Base-by-base conservation (phyloP, 2,888 invertebrate species). In the Nephrotoma appendiculata region DNA sequence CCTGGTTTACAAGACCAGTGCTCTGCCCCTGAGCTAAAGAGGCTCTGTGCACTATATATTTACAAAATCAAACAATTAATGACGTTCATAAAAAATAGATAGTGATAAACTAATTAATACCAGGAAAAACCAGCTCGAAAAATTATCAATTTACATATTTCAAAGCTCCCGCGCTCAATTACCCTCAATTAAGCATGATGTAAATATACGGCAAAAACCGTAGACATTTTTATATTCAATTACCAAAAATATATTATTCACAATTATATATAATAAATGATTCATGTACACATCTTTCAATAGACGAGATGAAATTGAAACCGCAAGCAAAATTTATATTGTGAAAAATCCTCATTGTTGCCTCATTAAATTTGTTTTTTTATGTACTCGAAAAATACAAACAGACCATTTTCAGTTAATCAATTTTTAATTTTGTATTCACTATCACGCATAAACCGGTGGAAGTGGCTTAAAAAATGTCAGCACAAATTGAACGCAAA, bases 1-100 rank as follows among this genome's bases (percentile, higher is more conserved):
- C 71, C 31, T 31, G 31, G 89, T 89, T 89, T 89, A 89, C 89
- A 89, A 89, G 89, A 89, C 89, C 89, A 89, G 89, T 89, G 89
- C 89, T 89, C 89, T 89, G 88, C 89, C 89, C 89, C 89, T 89
- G 89, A 89, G 89, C 89, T 89, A 89, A 89, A 89, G 89, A 89
- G 89, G 89, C 89, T n/a, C 31, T 31, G 31, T 31, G 31, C 3
- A 31, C 1, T 3, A 31, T 3, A 31, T 3, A 0, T 31, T 31
- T 31, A 31, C 31, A 31, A 31, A 31, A 31, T 31, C 31, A 31
- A 31, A 31, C 31, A 31, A 31, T 31, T 31, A 31, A 2, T 2
- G 31, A 31, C 31, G 31, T 31, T 1, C 31, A 31, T 31, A 31
- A 3, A 31, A 2, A 31, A 31, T 2, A 31, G 31, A 31, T 31